These are phyloP conservation scores for Ptiloglossa arizonensis DNA, from an alignment of 1,140 invertebrate species.

Conservation along the genomic window DNA sequence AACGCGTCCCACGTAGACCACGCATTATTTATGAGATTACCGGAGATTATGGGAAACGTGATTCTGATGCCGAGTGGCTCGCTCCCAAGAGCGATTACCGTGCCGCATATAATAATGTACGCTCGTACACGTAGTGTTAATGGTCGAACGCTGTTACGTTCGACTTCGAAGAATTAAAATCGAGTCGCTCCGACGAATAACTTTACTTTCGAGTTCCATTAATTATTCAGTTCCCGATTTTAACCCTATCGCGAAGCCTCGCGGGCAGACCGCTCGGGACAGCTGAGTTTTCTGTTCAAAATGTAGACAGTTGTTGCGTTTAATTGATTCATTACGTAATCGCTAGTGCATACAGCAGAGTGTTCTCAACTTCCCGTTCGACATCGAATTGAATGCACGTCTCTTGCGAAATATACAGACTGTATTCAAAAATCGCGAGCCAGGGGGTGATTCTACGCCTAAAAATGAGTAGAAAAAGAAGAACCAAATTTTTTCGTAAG, in stretches of 20 bases:
- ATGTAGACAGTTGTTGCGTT: too few relatives aligned
- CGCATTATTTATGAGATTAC: slow-evolving; percentile 78
- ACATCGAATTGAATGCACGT: too few relatives aligned
- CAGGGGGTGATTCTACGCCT: too few relatives aligned
- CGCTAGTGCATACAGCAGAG: too few relatives aligned
- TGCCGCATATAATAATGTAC: slow-evolving; percentile 42
- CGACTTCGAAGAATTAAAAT: slow-evolving; percentile 19
- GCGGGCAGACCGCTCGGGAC: too few relatives aligned
- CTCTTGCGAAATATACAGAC: too few relatives aligned
- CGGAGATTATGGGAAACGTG: slow-evolving; percentile 75
- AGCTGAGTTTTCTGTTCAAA: too few relatives aligned
- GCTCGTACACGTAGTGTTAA: slow-evolving; percentile 34
- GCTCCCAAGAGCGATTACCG: slow-evolving; percentile 57
- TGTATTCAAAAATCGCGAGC: too few relatives aligned
- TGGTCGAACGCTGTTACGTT: slow-evolving; percentile 27
- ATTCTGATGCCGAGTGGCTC: slow-evolving; percentile 62
- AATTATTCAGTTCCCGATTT: slow-evolving; percentile 2
- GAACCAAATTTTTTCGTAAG: too few relatives aligned
- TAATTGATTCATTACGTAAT: too few relatives aligned
- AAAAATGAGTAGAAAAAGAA: too few relatives aligned
- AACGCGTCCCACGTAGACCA: slow-evolving; percentile 56
- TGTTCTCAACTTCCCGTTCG: too few relatives aligned
- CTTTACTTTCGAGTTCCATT: background rate
- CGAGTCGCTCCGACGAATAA: background rate
- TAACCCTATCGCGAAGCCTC: background rate